Evolutionary conservation across 2,113 vertebrate genomes (phyloP), one percentile per base, ranked within the genome.

Genomic region (Chelonoidis abingdonii): DNA sequence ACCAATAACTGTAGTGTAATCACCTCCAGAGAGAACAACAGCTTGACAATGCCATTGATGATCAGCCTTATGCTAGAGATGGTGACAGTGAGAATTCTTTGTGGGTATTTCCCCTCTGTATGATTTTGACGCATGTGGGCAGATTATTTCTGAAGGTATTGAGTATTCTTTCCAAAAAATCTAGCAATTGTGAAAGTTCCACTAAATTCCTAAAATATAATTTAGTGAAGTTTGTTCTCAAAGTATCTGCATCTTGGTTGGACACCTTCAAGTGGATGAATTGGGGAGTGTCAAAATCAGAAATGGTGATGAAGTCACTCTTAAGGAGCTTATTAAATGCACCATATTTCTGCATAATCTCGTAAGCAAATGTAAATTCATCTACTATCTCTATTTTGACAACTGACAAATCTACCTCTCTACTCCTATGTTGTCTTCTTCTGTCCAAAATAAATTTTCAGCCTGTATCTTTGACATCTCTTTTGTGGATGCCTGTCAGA

Each of bases 171-270:
- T 21, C 29, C 29, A 2, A 0, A 25, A 27, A 79, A 84, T 49
- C 38, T 38, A 88, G 27, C 10, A 21, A 14, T 53, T 81, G 24
- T 29, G 87, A 17, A 14, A 52, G 6, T 52, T 65, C 75, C 75
- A 10, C 14, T 57, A 82, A 27, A 80, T 82, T 93, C 91, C 89
- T 97, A 95, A 86, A 93, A 92, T 89, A 86, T 92, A 95, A 93
- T 69, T 96, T 96, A 95, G 83, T 97, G 94, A 83, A 84, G 86
- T 93, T 94, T 87, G 93, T 95, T 92, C 86, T 97, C 9, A 95
- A 97, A 97, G 96, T 97, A 97, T 97, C 95, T 97, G 97, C 96
- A 97, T 97, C 96, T 97, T 97, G 95, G 97, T 93, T 93, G 90
- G 13, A 75, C 93, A 84, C 94, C 95, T 97, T 97, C 95, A 97